phyloP scores from a whole-genome alignment of 2,113 vertebrate species.

The Megaceryle maxima region DNA sequence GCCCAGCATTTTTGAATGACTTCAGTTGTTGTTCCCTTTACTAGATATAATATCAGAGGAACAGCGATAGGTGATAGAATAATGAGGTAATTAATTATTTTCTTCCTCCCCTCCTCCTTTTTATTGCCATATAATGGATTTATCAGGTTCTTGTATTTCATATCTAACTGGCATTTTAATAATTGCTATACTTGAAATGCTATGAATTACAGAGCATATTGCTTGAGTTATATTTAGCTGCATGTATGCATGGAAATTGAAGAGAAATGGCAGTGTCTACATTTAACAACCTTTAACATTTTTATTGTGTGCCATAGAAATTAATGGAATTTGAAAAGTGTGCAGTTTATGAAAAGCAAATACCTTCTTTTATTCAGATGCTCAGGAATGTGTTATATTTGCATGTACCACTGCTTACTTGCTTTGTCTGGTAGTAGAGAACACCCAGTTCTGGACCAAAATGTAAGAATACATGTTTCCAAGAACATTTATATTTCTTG shows the following conservation, averaged over 20 bases:
- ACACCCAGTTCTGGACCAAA: conserved; percentile 28
- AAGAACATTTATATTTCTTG: background rate
- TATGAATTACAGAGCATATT: conserved; percentile 49
- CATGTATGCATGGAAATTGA: conserved; percentile 67
- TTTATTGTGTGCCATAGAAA: conserved; percentile 38
- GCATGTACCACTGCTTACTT: conserved; percentile 56
- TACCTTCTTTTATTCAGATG: background rate
- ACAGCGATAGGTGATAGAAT: conserved; percentile 98
- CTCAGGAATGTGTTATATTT: background rate
- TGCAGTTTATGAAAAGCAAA: background rate
- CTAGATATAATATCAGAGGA: conserved; percentile 98
- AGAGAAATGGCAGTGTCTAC: conserved; percentile 41
- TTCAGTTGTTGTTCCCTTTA: conserved; percentile 82
- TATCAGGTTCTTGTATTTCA: conserved; percentile 63
- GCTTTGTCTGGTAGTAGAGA: conserved; percentile 30
- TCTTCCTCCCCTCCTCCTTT: conserved; percentile 57
- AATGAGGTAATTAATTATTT: conserved; percentile 91
- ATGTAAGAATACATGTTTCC: background rate
- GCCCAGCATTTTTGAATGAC: conserved; percentile 72
- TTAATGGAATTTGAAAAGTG: conserved; percentile 1
- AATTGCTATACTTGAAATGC: conserved; percentile 42
- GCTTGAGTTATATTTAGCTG: conserved; percentile 67
- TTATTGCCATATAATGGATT: conserved; percentile 54
- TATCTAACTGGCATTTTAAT: conserved; percentile 70
- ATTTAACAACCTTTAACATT: conserved; percentile 51